A percentile compares a stretch with the other conserved stretches of the same genome.
Evolutionary conservation across 2,113 vertebrate genomes (phyloP).

Genomic region (Salminus brasiliensis): DNA sequence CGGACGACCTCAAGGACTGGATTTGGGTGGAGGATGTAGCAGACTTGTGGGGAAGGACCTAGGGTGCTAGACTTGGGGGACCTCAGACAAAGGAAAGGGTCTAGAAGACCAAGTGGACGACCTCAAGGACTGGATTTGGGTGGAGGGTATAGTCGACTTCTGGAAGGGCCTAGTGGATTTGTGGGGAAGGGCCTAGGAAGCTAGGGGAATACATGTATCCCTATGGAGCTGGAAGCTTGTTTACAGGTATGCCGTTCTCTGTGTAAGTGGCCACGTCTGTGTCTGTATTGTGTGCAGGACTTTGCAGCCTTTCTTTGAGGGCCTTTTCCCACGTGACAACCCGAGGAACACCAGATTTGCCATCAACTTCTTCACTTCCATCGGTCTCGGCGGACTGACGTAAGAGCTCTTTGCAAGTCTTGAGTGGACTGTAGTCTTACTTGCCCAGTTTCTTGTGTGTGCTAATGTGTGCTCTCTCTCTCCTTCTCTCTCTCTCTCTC

Average conservation of each 20-base stretch:
- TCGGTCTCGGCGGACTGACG: constrained; percentile 96
- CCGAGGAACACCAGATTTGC: constrained; percentile 97
- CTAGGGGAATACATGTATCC: too few relatives aligned
- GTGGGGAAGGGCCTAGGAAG: too few relatives aligned
- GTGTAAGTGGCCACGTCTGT: too few relatives aligned
- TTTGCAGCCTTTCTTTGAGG: constrained; percentile 92
- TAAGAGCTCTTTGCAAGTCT: constrained; percentile 69
- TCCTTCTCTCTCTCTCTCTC: background rate
- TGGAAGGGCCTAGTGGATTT: background rate
- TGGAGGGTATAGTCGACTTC: background rate
- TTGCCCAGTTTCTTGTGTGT: background rate
- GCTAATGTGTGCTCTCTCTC: background rate
- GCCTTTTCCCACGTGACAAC: constrained; percentile 94
- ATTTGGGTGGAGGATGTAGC: too few relatives aligned
- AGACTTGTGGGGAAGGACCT: too few relatives aligned
- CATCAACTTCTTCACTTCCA: constrained; percentile 99
- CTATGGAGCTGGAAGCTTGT: too few relatives aligned
- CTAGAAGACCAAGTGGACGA: too few relatives aligned
- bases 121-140: too few relatives aligned
- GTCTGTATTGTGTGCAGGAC: too few relatives aligned
- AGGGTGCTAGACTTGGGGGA: too few relatives aligned
- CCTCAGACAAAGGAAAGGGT: too few relatives aligned
- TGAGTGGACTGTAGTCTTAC: background rate
- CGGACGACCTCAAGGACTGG: background rate
- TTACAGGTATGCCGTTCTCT: too few relatives aligned